Conservation (phyloP, 2,888 invertebrate genomes). For the Sicus ferrugineus region DNA sequence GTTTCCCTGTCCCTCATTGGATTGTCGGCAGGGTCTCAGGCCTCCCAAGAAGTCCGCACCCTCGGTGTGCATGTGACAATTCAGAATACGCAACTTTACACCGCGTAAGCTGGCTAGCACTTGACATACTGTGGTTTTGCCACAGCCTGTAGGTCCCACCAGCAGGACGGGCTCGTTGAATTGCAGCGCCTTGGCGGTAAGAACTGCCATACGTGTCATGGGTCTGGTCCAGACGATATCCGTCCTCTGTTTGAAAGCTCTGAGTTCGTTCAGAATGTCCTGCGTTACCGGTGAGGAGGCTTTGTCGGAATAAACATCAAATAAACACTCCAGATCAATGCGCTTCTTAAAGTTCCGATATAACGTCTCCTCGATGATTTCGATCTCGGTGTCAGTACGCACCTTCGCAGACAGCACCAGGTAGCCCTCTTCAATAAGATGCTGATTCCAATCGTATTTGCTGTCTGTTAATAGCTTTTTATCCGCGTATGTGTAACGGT, state of each 20-base stretch:
- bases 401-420: constrained; percentile 93
- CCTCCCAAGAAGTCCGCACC: constrained; percentile 98
- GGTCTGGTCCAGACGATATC: constrained; percentile 96
- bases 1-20: constrained; percentile 42
- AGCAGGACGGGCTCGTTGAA: constrained; percentile 94
- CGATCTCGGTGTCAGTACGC: constrained; percentile 81
- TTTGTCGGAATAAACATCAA: constrained; percentile 72
- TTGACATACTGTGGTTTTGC: constrained; percentile 96
- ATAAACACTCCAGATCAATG: constrained; percentile 76
- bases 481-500: constrained; percentile 83
- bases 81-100: constrained; percentile 80
- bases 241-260: constrained; percentile 67
- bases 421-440: constrained; percentile 95
- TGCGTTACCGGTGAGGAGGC: constrained; percentile 76
- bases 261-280: constrained; percentile 73
- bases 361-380: constrained; percentile 81
- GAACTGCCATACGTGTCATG: constrained; percentile 81
- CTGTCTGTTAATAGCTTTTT: constrained; percentile 66
- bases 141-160: constrained; percentile 98
- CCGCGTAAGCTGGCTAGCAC: constrained; percentile 76
- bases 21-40: constrained; percentile 81
- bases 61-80: constrained; percentile 99
- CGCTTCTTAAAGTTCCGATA: constrained; percentile 81
- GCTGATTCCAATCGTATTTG: constrained; percentile 96
- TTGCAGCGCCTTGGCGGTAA: constrained; percentile 83